Evolutionary conservation across 2,797 vertebrate species (phyloP).

Genomic region (Poeciliopsis paucimaculata): DNA sequence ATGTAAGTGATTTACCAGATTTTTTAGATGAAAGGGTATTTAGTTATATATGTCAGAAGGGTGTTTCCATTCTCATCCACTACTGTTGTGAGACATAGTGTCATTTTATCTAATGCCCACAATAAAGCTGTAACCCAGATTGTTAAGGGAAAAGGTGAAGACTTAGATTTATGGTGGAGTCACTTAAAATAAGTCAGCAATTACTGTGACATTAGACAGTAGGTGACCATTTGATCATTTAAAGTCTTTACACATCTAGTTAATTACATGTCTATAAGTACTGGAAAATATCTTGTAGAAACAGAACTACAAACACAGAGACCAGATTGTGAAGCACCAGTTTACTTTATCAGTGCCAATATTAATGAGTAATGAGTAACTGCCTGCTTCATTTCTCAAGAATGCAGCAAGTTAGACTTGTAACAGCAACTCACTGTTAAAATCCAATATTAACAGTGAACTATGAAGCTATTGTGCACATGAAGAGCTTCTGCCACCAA

Average conservation of each 20-base stretch:
- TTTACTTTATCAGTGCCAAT: background rate
- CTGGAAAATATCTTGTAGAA: background rate
- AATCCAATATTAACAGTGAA: constrained; percentile 15
- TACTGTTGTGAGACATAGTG: constrained; percentile 15
- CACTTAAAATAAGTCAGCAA: constrained; percentile 13
- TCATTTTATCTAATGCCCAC: constrained; percentile 39
- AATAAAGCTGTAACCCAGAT: constrained; percentile 52
- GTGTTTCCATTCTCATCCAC: background rate
- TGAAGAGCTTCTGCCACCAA: background rate
- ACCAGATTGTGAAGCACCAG: background rate
- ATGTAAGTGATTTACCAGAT: constrained; percentile 33
- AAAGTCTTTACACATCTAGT: background rate
- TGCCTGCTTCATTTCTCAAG: constrained; percentile 3
- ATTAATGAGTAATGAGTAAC: constrained; percentile 4
- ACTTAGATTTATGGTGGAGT: constrained; percentile 21
- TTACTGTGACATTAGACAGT: constrained; percentile 23
- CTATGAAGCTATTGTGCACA: constrained; percentile 8
- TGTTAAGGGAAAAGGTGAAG: constrained; percentile 29
- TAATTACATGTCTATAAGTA: background rate
- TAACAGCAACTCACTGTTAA: constrained; percentile 7
- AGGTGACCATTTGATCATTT: background rate
- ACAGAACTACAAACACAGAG: background rate
- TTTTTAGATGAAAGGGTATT: background rate
- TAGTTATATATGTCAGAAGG: background rate
- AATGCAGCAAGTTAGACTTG: constrained; percentile 3